These are phyloP conservation scores for Drosophila robusta DNA, from an alignment of 2,888 invertebrate species.

Conservation along the genomic window DNA sequence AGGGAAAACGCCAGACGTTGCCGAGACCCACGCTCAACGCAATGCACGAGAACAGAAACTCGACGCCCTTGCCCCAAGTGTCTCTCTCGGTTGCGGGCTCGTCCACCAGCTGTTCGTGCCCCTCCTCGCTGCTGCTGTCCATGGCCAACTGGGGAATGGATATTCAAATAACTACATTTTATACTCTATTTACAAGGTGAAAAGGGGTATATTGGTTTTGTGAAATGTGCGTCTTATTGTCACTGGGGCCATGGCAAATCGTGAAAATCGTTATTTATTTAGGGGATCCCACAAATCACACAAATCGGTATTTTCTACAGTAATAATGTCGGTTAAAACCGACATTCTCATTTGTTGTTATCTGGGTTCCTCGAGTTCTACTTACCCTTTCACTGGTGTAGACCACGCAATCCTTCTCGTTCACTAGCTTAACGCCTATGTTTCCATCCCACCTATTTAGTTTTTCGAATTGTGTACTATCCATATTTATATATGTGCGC, in stretches of 20 bases:
- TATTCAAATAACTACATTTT: too few relatives aligned
- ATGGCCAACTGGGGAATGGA: conserved; percentile 39
- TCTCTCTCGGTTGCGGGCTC: conserved; percentile 66
- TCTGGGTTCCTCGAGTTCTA: neutral
- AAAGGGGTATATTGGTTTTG: neutral
- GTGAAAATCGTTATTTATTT: too few relatives aligned
- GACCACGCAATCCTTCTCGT: conserved; percentile 44
- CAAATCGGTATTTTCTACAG: too few relatives aligned
- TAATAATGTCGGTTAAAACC: too few relatives aligned
- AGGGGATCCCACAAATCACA: too few relatives aligned
- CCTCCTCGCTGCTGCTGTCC: conserved; percentile 22
- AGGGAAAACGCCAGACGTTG: conserved; percentile 89
- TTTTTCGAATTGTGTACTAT: conserved; percentile 66
- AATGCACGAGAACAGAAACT: conserved; percentile 88
- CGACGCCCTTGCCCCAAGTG: conserved; percentile 87
- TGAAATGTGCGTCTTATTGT: too few relatives aligned
- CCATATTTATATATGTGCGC: conserved; percentile 58
- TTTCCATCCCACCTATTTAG: conserved; percentile 42
- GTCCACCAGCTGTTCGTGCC: neutral
- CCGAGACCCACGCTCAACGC: conserved; percentile 88
- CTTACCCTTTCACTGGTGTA: conserved; percentile 70
- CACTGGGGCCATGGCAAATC: too few relatives aligned
- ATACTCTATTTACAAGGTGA: neutral
- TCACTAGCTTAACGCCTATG: neutral
- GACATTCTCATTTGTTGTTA: too few relatives aligned